A percentile compares a stretch with the other conserved stretches of the same genome.
Evolutionary conservation across 2,113 vertebrate genomes (phyloP).

Genomic region (Recurvirostra avosetta): DNA sequence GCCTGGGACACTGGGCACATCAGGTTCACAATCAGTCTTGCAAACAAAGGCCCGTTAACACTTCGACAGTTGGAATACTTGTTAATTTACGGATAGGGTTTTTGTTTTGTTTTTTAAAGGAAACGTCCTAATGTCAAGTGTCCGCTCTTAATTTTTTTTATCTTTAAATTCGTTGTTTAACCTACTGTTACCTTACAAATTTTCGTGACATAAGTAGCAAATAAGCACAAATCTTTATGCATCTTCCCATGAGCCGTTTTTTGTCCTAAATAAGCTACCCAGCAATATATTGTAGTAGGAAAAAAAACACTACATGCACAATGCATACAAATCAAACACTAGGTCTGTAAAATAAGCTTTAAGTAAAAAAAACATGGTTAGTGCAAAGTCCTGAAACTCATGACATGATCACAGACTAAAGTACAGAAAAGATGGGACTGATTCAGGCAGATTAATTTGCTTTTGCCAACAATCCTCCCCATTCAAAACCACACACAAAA

Average conservation of each 20-base stretch:
- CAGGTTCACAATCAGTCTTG: not conserved
- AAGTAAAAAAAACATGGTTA: slow-evolving; percentile 82
- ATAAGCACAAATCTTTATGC: slow-evolving; percentile 81
- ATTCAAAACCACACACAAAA: slow-evolving; percentile 85
- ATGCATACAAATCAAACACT: slow-evolving; percentile 85
- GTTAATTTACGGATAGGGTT: not conserved
- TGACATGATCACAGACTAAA: slow-evolving; percentile 87
- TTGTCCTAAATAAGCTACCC: slow-evolving; percentile 75
- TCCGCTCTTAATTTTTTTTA: not conserved
- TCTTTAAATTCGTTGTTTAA: slow-evolving; percentile 27
- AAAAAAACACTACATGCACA: slow-evolving; percentile 82
- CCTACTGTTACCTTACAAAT: slow-evolving; percentile 26
- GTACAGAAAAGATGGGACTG: slow-evolving; percentile 87
- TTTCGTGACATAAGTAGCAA: slow-evolving; percentile 53
- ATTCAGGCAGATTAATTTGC: slow-evolving; percentile 86
- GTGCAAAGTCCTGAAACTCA: slow-evolving; percentile 84
- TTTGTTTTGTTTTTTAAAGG: not conserved
- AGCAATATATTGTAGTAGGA: slow-evolving; percentile 75
- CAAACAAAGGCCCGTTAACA: slow-evolving; percentile 50
- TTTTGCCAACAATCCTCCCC: slow-evolving; percentile 87
- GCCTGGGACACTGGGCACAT: slow-evolving; percentile 2
- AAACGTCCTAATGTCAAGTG: not conserved
- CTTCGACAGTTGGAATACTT: slow-evolving; percentile 34
- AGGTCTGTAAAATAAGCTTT: slow-evolving; percentile 82
- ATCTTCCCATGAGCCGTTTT: slow-evolving; percentile 85